These are phyloP conservation scores for Mythimna vitellina DNA, from an alignment of 2,888 invertebrate genomes.

Conservation along the genomic window DNA sequence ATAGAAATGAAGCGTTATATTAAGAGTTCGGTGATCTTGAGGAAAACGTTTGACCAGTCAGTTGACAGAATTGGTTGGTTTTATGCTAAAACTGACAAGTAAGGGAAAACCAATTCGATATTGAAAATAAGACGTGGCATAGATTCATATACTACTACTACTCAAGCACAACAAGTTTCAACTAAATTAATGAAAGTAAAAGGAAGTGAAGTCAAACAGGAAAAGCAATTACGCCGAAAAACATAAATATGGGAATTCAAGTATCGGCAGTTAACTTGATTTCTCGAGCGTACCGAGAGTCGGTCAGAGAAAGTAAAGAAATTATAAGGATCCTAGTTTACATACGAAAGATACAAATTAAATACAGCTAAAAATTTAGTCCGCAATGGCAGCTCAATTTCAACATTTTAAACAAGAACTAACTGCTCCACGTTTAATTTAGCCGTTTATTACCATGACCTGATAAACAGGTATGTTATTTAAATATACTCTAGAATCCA, in stretches of 20 bases:
- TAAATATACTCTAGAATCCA: constrained; percentile 57
- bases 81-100: background rate
- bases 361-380: constrained; percentile 20
- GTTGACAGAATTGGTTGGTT: background rate
- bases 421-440: constrained; percentile 50
- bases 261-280: constrained; percentile 54
- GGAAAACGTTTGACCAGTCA: background rate
- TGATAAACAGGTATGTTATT: constrained; percentile 59
- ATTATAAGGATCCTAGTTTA: constrained; percentile 65
- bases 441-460: constrained; percentile 64
- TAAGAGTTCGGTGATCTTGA: background rate
- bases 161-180: constrained; percentile 13
- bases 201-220: constrained; percentile 36
- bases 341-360: constrained; percentile 40
- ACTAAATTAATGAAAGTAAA: constrained; percentile 29
- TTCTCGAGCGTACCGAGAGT: constrained; percentile 52
- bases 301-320: constrained; percentile 67
- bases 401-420: constrained; percentile 54
- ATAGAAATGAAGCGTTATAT: constrained; percentile 35
- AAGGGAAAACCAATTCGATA: background rate
- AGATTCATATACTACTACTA: background rate
- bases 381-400: constrained; percentile 39
- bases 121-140: background rate
- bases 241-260: constrained; percentile 45
- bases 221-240: constrained; percentile 45